A percentile compares a stretch with the other conserved stretches of the same genome.
phyloP scores from a whole-genome alignment of 2,113 vertebrate genomes.

The Synodontis membranacea region DNA sequence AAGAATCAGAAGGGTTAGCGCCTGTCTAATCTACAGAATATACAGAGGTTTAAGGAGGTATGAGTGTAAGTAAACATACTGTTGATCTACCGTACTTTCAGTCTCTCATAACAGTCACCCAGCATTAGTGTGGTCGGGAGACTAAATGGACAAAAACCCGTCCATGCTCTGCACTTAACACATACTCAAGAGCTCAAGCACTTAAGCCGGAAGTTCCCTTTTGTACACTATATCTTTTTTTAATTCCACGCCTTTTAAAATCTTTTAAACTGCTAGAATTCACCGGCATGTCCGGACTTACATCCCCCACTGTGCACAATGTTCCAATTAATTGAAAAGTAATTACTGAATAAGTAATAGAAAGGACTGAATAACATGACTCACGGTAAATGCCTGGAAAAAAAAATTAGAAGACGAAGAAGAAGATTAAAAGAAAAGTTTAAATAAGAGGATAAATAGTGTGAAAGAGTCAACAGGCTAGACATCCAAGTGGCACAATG shows the following conservation, averaged over 20 bases:
- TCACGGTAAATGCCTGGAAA: background rate
- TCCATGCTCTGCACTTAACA: background rate
- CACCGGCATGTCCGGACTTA: background rate
- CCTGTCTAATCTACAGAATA: slow-evolving; percentile 8
- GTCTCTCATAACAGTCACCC: background rate
- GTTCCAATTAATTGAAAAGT: background rate
- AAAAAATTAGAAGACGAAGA: background rate
- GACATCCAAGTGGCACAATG: background rate
- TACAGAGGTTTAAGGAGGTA: background rate
- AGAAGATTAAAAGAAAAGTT: background rate
- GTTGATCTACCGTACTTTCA: background rate
- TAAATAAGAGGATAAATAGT: background rate
- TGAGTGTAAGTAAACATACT: background rate
- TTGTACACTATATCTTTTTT: background rate
- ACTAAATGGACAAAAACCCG: too few relatives aligned
- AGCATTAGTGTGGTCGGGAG: too few relatives aligned
- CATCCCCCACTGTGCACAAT: background rate
- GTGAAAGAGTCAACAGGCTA: background rate
- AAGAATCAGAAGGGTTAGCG: background rate
- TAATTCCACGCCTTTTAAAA: background rate
- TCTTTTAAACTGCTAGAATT: background rate
- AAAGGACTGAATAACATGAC: background rate
- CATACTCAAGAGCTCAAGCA: background rate
- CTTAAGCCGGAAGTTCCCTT: too few relatives aligned
- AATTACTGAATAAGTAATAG: background rate